Conservation (phyloP, 2,888 invertebrate genomes). For the Amphipyra tragopoginis region DNA sequence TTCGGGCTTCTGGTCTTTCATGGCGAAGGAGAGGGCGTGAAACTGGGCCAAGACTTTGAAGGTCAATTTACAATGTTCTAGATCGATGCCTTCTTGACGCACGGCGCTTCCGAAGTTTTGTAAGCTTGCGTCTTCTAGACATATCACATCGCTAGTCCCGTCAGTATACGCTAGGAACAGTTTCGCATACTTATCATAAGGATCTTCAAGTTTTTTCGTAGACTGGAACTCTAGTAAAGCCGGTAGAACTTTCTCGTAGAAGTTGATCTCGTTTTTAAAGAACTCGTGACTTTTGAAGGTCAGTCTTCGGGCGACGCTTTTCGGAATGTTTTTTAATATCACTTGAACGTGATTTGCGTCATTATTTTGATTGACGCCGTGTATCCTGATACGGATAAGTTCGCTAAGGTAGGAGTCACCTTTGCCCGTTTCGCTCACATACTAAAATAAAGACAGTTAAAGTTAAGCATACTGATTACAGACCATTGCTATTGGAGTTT, state of each 20-base stretch:
- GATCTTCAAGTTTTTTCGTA: slow-evolving; percentile 77
- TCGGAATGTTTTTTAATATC: slow-evolving; percentile 92
- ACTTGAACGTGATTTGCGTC: slow-evolving; percentile 82
- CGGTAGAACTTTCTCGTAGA: slow-evolving; percentile 90
- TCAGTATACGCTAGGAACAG: slow-evolving; percentile 84
- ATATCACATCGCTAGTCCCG: slow-evolving; percentile 89
- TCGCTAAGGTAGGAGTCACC: slow-evolving; percentile 93
- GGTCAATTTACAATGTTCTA: slow-evolving; percentile 84
- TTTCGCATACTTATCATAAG: slow-evolving; percentile 86
- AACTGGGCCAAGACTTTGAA: slow-evolving; percentile 89
- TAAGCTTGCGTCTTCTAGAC: slow-evolving; percentile 88
- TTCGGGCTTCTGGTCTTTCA: slow-evolving; percentile 88
- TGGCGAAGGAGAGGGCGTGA: slow-evolving; percentile 90
- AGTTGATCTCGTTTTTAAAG: slow-evolving; percentile 92
- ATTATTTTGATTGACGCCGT: slow-evolving; percentile 76
- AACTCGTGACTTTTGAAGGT: slow-evolving; percentile 92
- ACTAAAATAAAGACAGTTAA: slow-evolving; percentile 66
- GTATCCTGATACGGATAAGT: slow-evolving; percentile 90
- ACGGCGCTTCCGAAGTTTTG: slow-evolving; percentile 81
- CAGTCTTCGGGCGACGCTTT: slow-evolving; percentile 90
- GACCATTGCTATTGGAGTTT: no score
- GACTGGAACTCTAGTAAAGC: slow-evolving; percentile 82
- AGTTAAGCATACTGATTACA: no score
- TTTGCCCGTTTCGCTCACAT: slow-evolving; percentile 86
- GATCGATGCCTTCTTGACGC: slow-evolving; percentile 86